Conservation (phyloP, 2,888 invertebrate genomes). For the Drosophila phalerata region DNA sequence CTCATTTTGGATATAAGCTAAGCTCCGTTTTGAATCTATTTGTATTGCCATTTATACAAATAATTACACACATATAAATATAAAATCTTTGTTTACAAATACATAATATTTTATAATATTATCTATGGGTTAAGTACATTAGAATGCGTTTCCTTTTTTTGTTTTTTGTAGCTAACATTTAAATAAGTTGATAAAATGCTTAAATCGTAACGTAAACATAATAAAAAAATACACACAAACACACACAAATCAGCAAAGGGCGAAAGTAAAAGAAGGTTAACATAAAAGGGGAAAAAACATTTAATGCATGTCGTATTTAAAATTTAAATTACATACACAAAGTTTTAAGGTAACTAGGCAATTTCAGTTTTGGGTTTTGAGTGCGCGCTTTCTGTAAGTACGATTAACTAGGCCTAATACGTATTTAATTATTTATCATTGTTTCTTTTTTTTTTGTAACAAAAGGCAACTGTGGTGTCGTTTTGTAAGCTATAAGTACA, state of each 20-base stretch:
- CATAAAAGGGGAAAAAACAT: slow-evolving; percentile 20
- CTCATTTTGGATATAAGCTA: slow-evolving; percentile 19
- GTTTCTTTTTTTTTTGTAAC: slow-evolving; percentile 27
- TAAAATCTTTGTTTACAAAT: slow-evolving; percentile 75
- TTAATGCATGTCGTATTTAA: slow-evolving; percentile 18
- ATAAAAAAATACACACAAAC: slow-evolving; percentile 48
- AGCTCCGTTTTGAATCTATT: slow-evolving; percentile 27
- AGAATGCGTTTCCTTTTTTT: slow-evolving; percentile 24
- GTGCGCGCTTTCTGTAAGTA: slow-evolving; percentile 67
- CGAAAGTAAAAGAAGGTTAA: slow-evolving; percentile 2
- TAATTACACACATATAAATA: slow-evolving; percentile 57
- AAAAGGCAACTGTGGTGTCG: slow-evolving; percentile 61
- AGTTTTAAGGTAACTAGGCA: slow-evolving; percentile 50
- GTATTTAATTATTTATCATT: slow-evolving; percentile 35
- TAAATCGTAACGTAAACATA: slow-evolving; percentile 68
- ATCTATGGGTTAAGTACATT: slow-evolving; percentile 35
- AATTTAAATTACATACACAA: slow-evolving; percentile 27
- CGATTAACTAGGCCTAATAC: slow-evolving; percentile 59
- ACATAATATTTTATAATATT: slow-evolving; percentile 77
- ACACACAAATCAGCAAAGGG: slow-evolving; percentile 39
- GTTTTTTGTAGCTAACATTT: slow-evolving; percentile 59
- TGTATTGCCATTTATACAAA: slow-evolving; percentile 59
- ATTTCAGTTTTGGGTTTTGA: slow-evolving; percentile 48
- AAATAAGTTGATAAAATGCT: slow-evolving; percentile 65
- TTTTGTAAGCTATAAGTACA: slow-evolving; percentile 68